phyloP scores from a whole-genome alignment of 2,888 invertebrate genomes.

The Chloroclystis v-ata region DNA sequence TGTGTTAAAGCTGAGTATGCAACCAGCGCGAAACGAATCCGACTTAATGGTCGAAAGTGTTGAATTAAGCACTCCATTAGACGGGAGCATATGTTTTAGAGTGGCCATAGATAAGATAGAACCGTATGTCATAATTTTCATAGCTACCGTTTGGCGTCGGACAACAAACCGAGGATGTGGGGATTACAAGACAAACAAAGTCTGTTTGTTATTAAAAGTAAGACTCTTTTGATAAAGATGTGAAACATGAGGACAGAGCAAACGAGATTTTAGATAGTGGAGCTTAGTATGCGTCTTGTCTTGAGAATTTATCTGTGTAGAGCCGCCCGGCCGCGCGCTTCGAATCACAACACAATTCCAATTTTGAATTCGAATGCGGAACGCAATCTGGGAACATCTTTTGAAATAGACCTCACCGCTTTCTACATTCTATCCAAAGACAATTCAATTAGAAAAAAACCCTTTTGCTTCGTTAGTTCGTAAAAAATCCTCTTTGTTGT shows the following conservation, averaged over 20 bases:
- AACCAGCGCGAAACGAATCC: conserved; percentile 47
- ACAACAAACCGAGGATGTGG: conserved; percentile 58
- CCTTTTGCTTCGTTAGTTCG: no score
- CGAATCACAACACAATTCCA: conserved; percentile 22
- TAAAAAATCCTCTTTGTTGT: no score
- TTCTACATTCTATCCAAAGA: neutral
- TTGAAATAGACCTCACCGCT: neutral
- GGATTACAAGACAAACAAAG: conserved; percentile 68
- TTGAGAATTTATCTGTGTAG: conserved; percentile 39
- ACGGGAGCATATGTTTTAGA: conserved; percentile 70
- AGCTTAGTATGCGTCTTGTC: conserved; percentile 37
- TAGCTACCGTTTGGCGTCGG: conserved; percentile 73
- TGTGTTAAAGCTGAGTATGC: conserved; percentile 37
- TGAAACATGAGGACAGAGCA: conserved; percentile 51
- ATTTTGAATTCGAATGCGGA: conserved; percentile 27
- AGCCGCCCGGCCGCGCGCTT: conserved; percentile 30
- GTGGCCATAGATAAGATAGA: conserved; percentile 75
- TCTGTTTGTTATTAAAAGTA: conserved; percentile 61
- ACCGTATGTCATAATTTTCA: conserved; percentile 71
- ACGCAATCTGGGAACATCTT: conserved; percentile 5
- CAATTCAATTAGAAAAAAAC: neutral
- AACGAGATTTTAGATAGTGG: conserved; percentile 60
- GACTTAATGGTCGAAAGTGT: conserved; percentile 66
- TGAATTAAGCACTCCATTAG: conserved; percentile 69
- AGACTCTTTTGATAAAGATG: conserved; percentile 61